Percentiles rank a stretch among this genome's conserved stretches.
These are phyloP conservation scores for Podarcis raffonei DNA, from an alignment of 2,113 vertebrate genomes.

Conservation along the genomic window DNA sequence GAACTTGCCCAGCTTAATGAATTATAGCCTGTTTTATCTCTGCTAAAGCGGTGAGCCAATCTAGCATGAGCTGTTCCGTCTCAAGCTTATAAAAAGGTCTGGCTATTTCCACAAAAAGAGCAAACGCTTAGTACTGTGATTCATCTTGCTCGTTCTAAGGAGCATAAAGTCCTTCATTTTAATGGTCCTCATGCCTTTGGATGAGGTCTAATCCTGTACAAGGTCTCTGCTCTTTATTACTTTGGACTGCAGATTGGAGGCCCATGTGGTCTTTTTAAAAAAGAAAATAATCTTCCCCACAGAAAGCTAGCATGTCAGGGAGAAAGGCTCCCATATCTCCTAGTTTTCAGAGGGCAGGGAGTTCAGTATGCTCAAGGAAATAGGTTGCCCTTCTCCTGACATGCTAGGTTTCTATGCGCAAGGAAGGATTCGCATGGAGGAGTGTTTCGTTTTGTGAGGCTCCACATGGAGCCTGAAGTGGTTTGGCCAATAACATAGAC, in stretches of 20 bases:
- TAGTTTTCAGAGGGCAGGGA: too few relatives aligned
- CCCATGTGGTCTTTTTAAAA: background rate
- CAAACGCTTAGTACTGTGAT: background rate
- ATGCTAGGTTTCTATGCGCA: background rate
- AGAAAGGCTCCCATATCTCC: background rate
- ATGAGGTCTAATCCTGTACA: background rate
- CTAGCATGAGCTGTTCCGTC: conserved; percentile 17
- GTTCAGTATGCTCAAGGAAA: background rate
- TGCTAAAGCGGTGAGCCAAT: conserved; percentile 37
- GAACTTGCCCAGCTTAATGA: conserved; percentile 27
- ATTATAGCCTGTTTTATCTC: conserved; percentile 35
- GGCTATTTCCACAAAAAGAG: background rate
- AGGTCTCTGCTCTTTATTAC: background rate
- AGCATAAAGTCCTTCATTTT: background rate
- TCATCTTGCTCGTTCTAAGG: background rate
- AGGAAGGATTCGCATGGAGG: background rate
- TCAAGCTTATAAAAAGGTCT: background rate
- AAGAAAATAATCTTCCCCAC: background rate
- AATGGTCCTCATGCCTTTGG: accelerated
- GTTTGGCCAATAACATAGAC: too few relatives aligned
- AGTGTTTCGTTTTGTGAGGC: background rate
- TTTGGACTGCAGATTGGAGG: background rate
- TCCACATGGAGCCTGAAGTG: too few relatives aligned
- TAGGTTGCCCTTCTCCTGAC: background rate
- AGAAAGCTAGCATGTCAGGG: background rate